Conservation (phyloP, 1,140 invertebrate species). For the Drosophila subpulchrella region DNA sequence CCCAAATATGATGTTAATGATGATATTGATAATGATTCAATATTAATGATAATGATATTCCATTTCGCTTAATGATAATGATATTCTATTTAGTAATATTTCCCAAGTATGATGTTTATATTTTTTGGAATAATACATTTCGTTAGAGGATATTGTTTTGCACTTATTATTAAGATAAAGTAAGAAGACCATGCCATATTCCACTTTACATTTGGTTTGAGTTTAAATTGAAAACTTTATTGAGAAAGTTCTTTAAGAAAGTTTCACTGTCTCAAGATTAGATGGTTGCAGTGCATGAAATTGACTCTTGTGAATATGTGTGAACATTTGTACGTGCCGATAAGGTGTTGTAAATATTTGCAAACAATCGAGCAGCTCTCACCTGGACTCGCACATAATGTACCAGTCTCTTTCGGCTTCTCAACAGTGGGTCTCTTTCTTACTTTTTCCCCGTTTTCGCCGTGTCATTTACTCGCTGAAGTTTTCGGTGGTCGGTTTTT, state of each 20-base stretch:
- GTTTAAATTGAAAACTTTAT: too few species aligned
- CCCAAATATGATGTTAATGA: too few species aligned
- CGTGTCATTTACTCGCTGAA: slow-evolving; percentile 10
- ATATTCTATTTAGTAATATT: too few species aligned
- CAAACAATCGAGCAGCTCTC: slow-evolving; percentile 45
- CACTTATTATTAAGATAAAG: too few species aligned
- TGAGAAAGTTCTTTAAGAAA: background rate
- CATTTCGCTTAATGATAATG: too few species aligned
- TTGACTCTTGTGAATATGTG: slow-evolving; percentile 15
- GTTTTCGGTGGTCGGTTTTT: background rate
- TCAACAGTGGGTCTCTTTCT: background rate
- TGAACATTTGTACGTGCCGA: slow-evolving; percentile 45
- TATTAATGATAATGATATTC: too few species aligned
- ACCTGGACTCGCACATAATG: slow-evolving; percentile 10
- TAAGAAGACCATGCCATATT: too few species aligned
- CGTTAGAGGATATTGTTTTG: too few species aligned
- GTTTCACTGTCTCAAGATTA: background rate
- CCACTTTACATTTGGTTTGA: too few species aligned
- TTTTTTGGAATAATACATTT: too few species aligned
- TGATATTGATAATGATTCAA: too few species aligned
- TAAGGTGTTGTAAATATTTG: slow-evolving; percentile 65
- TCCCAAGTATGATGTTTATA: too few species aligned
- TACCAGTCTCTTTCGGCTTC: background rate
- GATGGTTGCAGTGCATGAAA: slow-evolving; percentile 1
- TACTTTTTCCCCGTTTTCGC: slow-evolving; percentile 3